Evolutionary conservation across 2,113 vertebrate genomes (phyloP).

Genomic region (Toxotes chatareus): DNA sequence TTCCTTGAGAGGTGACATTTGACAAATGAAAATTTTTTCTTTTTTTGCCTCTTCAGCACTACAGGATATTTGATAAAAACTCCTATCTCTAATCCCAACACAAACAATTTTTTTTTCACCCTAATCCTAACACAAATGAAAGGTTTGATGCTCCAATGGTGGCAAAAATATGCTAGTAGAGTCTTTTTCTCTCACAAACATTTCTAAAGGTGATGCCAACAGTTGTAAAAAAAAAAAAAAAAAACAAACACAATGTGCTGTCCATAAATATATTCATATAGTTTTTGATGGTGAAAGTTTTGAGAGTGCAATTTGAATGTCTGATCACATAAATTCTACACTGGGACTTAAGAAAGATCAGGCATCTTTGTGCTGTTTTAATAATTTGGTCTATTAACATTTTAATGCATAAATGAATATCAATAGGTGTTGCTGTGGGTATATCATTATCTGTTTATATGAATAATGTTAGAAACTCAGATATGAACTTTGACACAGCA

Average conservation of each 20-base stretch:
- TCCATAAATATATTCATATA: neutral
- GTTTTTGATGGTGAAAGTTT: slow-evolving; percentile 16
- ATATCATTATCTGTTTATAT: slow-evolving; percentile 37
- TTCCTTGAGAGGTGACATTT: slow-evolving; percentile 57
- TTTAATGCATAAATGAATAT: slow-evolving; percentile 69
- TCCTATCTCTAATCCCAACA: slow-evolving; percentile 13
- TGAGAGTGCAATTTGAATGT: slow-evolving; percentile 22
- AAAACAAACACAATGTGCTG: neutral
- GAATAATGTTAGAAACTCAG: slow-evolving; percentile 41
- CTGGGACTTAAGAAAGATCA: slow-evolving; percentile 33
- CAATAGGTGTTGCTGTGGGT: slow-evolving; percentile 41
- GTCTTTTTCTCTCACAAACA: neutral
- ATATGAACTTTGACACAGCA: slow-evolving; percentile 36
- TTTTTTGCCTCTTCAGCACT: neutral
- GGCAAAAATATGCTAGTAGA: slow-evolving; percentile 1
- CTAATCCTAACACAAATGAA: slow-evolving; percentile 38
- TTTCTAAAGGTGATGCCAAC: neutral
- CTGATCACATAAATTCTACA: slow-evolving; percentile 22
- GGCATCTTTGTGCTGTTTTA: slow-evolving; percentile 36
- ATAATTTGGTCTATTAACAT: slow-evolving; percentile 56
- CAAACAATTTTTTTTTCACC: slow-evolving; percentile 12
- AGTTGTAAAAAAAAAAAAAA: neutral
- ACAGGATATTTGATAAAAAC: slow-evolving; percentile 29
- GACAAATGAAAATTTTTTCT: slow-evolving; percentile 46
- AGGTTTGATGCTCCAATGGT: neutral